Base-by-base conservation (phyloP, 2,113 vertebrate genomes). In the Myotis lucifugus region DNA sequence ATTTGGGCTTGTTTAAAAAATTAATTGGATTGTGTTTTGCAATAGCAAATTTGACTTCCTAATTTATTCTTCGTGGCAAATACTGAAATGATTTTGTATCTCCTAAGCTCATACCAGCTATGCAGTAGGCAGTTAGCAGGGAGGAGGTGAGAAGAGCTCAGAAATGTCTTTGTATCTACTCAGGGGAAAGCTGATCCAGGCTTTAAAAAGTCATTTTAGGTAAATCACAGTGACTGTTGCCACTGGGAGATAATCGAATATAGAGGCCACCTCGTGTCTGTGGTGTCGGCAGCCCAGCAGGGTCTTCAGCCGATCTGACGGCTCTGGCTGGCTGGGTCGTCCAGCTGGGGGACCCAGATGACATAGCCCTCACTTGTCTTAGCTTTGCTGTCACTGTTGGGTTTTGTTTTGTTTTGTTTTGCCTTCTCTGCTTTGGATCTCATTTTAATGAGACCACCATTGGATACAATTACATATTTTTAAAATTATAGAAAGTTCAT, bases 41-140 rank as follows among this genome's bases (percentile, higher is more conserved):
- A 95, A 29, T 48, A 54, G 86, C 88, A 93, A 72, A 85, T 94
- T 86, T 96, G 79, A 93, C 52, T 94, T 85, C 67, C 66, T 91
- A 81, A 86, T 89, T 94, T 91, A 91, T 67, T 86, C 56, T 91
- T 94, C 76, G 37, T 76, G n/a, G 70, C 42, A 85, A 73, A 85
- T 82, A 54, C 40, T 72, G 46, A 91, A 84, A 83, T 76, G 69
- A 89, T 88, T 92, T 79, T 90, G 21, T 73, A 29, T 96, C 59
- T 74, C 23, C 67, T 86, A 19, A 91, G 86, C 89, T 94, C 42
- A n/a, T 27, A 72, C 42, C 64, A 84, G 56, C 70, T 84, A 59
- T 77, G 64, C 48, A 66, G 73, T 72, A 42, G 61, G 48, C 72
- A 88, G 13, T 96, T 77, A 74, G 74, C 79, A 94, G 78, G 72